Evolutionary conservation across 2,888 invertebrate genomes (phyloP), one percentile per base, ranked within the genome.

Genomic region (Caenorhabditis uteleia): DNA sequence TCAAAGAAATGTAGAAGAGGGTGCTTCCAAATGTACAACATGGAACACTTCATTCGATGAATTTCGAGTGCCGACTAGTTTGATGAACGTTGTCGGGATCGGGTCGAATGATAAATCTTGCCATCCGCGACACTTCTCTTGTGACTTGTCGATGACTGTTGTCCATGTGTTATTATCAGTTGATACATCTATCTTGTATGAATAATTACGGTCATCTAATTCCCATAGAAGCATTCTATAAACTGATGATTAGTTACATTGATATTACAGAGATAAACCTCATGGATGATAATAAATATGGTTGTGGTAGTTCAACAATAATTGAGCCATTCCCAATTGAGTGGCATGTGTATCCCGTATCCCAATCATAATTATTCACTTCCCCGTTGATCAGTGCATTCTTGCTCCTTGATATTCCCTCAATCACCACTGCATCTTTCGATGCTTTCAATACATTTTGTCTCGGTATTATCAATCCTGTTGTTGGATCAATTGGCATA

Each of bases 321-420:
- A 98, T 95, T 75, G 92, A 90, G 58, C 97, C 95, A 73, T 92
- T 91, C 76, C 93, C 93, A 65, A 84, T 59, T 54, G 84, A 83
- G 53, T 84, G 84, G 47, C 84, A 84, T 16, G 83, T 84, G 60
- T 83, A 83, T 6, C 72, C 72, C 10, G 34, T 51, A 46, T 72
- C 72, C 72, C 72, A 72, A 40, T 72, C 72, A 45, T 72, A 72
- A 85, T 95, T 43, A 3, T 29, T 25, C 8, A 51, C 51, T 85
- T 97, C 93, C 14, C 97, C 97, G 87, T 98, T 95, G 60, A 98
- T 88, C 12, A 98, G 88, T 1, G 94, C 92, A 87, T 98, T 95
- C 72, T 95, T 88, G 43, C 91, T 90, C 12, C 97, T 90, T 81
- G 89, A 89, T 8, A 98, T 97, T 57, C 98, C 98, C 86, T 98